Percentiles rank a stretch among this genome's conserved stretches.
Conservation (phyloP, 2,113 vertebrate genomes). For the Orycteropus afer region DNA sequence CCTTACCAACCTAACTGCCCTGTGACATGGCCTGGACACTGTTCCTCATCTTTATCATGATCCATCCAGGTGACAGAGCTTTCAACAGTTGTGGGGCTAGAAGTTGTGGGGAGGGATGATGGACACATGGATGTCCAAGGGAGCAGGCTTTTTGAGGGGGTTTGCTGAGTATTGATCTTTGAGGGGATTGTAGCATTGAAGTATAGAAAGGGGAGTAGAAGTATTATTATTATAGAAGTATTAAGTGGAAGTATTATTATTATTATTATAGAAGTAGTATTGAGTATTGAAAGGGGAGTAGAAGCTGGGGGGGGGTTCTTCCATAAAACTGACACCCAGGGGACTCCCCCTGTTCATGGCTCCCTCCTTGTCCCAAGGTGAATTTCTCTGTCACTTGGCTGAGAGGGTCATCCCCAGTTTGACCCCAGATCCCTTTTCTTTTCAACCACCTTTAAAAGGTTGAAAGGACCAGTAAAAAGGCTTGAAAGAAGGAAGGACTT, state of each 20-base stretch:
- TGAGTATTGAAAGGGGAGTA: too few relatives aligned
- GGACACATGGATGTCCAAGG: not conserved
- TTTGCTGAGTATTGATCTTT: not conserved
- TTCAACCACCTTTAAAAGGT: not conserved
- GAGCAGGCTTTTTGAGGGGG: not conserved
- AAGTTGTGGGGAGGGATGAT: not conserved
- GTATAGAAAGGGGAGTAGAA: not conserved
- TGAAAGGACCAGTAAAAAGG: not conserved
- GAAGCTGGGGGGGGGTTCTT: not conserved
- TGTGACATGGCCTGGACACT: not conserved
- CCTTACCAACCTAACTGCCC: not conserved
- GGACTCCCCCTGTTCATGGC: not conserved
- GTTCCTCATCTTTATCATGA: not conserved
- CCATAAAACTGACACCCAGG: rapidly evolving
- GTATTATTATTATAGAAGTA: too few relatives aligned
- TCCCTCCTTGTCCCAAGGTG: not conserved
- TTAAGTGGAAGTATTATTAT: too few relatives aligned
- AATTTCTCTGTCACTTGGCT: not conserved
- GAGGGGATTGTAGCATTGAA: not conserved
- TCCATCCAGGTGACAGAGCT: conserved; percentile 56
- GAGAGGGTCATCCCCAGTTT: not conserved
- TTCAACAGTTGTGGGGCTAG: not conserved
- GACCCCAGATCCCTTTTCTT: not conserved
- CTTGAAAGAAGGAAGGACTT: not conserved
- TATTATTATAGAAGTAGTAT: too few relatives aligned